Evolutionary conservation across 2,888 invertebrate genomes (phyloP).

Genomic region (Camptogramma bilineatum): DNA sequence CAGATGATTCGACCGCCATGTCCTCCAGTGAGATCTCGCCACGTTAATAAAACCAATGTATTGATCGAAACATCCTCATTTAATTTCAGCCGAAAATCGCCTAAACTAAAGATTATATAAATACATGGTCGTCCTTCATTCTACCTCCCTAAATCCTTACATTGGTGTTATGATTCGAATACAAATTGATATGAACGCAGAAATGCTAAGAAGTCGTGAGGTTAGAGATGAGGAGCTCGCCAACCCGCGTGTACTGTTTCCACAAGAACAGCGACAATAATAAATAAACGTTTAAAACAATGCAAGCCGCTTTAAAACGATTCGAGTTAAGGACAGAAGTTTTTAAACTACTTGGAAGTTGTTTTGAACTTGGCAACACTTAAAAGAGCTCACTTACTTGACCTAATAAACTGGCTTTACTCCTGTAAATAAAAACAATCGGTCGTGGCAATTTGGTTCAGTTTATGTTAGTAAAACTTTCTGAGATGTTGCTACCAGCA

Average conservation of each 20-base stretch:
- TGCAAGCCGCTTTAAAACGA: background rate
- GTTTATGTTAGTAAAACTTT: too few relatives aligned
- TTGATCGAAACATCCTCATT: constrained; percentile 56
- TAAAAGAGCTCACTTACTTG: background rate
- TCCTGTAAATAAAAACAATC: background rate
- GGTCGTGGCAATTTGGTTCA: too few relatives aligned
- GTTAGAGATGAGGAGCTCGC: constrained; percentile 33
- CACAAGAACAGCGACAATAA: background rate
- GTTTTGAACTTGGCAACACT: background rate
- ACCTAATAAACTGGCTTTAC: background rate
- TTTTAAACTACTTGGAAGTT: background rate
- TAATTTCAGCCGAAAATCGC: constrained; percentile 53
- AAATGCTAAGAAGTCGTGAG: constrained; percentile 39
- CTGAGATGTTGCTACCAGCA: too few relatives aligned
- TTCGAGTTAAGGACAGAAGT: background rate
- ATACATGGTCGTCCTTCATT: constrained; percentile 37
- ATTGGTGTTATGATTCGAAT: constrained; percentile 37
- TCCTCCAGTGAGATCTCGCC: background rate
- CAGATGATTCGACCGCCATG: background rate
- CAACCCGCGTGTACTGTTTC: constrained; percentile 5
- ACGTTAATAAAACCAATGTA: constrained; percentile 42
- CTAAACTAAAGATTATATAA: constrained; percentile 44
- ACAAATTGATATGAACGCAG: constrained; percentile 36
- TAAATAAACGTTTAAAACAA: background rate
- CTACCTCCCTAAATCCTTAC: constrained; percentile 26